Evolutionary conservation across 2,113 vertebrate species (phyloP), one percentile per base, ranked within the genome.

Genomic region (Puffinus mauretanicus): DNA sequence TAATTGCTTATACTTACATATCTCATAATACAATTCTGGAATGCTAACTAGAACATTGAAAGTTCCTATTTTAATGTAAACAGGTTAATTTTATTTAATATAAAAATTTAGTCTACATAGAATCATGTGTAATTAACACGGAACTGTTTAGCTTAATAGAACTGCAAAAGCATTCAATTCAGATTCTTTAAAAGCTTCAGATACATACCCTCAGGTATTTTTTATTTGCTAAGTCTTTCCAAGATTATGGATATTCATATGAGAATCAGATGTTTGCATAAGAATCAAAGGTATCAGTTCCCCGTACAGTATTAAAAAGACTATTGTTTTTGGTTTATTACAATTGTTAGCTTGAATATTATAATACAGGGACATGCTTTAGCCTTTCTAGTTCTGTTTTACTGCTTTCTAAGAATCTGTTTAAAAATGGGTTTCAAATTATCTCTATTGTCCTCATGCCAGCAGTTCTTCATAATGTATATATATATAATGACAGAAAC

Each of bases 241-340:
- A 88, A 94, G 88, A 92, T 88, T 94, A 86, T 51, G 18, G 49
- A 78, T 96, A 81, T 94, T 86, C 60, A 71, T 84, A 34, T 42
- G 42, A 92, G 67, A 88, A 86, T 88, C 22, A 86, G 46, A 77
- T 88, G 51, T 90, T 90, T 95, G n/a, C 62, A 69, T 93, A 93
- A 94, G 87, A 95, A 85, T 96, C 78, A 85, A 85, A 79, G 8
- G 42, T 76, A 76, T 89, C 89, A 76, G 11, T 57, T 93, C 52
- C 17, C 65, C 49, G 69, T 24, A 40, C 21, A 52, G 14, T 54
- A 65, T 75, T 85, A 85, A 89, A 80, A 62, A 52, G 16, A 44
- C 18, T 62, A 62, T 70, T 67, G 6, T 22, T 55, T 91, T 88
- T 62, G 21, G 2, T 86, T 86, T 67, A 85, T 95, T 86, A 64